These are phyloP conservation scores for Lagenorhynchus albirostris DNA, from an alignment of 2,113 vertebrate genomes.

Conservation along the genomic window DNA sequence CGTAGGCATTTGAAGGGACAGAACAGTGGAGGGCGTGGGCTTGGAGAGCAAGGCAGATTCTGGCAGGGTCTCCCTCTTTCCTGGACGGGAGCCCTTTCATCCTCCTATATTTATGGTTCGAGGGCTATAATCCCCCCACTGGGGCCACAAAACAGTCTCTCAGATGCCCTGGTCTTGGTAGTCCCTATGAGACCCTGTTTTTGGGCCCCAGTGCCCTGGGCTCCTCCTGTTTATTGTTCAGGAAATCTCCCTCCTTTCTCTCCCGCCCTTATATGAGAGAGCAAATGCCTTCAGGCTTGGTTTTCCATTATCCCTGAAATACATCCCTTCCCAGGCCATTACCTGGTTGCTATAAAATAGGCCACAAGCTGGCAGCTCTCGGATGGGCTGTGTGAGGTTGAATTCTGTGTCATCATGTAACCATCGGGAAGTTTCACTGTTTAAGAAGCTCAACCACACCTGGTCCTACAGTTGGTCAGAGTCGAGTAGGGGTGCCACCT, in stretches of 20 bases:
- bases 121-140: background rate
- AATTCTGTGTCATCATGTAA: background rate
- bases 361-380: background rate
- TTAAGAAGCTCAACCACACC: background rate
- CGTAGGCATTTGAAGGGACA: slow-evolving; percentile 27
- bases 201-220: slow-evolving; percentile 42
- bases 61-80: background rate
- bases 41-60: slow-evolving; percentile 14
- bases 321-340: background rate
- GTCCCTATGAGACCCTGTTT: slow-evolving; percentile 58
- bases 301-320: background rate
- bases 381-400: background rate
- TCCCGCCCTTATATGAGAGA: slow-evolving; percentile 33
- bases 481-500: background rate
- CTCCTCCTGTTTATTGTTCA: slow-evolving; percentile 58
- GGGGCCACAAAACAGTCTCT: background rate
- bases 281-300: slow-evolving; percentile 56
- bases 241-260: slow-evolving; percentile 55
- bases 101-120: background rate
- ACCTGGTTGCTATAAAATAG: background rate
- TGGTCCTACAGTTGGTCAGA: background rate
- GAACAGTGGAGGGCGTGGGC: slow-evolving; percentile 58
- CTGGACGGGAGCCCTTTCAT: background rate
- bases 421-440: background rate
- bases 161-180: background rate